Evolutionary conservation across 2,888 invertebrate genomes (phyloP).

Genomic region (Rugalucina vietnamica): DNA sequence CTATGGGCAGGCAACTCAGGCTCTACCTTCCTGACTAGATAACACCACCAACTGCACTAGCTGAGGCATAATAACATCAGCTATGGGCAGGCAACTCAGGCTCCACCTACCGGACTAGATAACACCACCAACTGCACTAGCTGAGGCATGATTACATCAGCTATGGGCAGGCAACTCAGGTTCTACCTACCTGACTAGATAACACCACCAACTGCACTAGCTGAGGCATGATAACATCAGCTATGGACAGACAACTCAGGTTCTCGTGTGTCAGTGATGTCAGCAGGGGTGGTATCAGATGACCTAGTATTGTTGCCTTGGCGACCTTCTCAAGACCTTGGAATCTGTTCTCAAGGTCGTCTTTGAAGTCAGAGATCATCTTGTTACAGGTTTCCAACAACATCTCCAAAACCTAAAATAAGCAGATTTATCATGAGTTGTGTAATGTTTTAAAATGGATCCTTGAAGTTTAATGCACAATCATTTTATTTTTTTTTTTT

Average conservation of each 20-base stretch:
- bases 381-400: slow-evolving; percentile 78
- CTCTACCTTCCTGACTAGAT: slow-evolving; percentile 81
- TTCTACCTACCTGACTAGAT: slow-evolving; percentile 81
- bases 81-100: slow-evolving; percentile 76
- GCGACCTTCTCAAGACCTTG: slow-evolving; percentile 80
- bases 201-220: slow-evolving; percentile 81
- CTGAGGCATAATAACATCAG: slow-evolving; percentile 80
- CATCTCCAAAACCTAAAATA: slow-evolving; percentile 78
- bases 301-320: slow-evolving; percentile 82
- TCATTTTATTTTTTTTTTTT: no score
- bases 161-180: slow-evolving; percentile 77
- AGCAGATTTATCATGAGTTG: no score
- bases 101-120: slow-evolving; percentile 82
- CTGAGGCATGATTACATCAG: slow-evolving; percentile 80
- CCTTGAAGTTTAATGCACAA: no score
- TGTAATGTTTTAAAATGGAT: no score
- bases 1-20: no score
- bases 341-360: slow-evolving; percentile 77
- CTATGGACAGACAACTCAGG: slow-evolving; percentile 76
- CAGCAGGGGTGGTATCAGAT: slow-evolving; percentile 80
- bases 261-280: slow-evolving; percentile 81
- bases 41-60: slow-evolving; percentile 81
- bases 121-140: slow-evolving; percentile 81
- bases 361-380: slow-evolving; percentile 71
- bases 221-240: slow-evolving; percentile 80